Percentiles rank a stretch among this genome's conserved stretches.
Evolutionary conservation across 30 jellyfish, hydroid and myxozoan genomes (phyloP).

Genomic region (Mastigias papua): DNA sequence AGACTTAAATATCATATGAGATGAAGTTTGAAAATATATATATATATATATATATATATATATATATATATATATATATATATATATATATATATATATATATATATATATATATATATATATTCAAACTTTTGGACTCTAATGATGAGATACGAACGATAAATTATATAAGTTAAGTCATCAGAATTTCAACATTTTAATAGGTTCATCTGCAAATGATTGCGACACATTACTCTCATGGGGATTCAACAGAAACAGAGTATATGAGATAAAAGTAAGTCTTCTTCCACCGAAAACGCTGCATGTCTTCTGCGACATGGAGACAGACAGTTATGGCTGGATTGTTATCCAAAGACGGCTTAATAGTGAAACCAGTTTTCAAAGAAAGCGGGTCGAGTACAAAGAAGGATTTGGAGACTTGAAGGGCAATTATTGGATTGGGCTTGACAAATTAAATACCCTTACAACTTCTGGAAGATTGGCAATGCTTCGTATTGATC

Average conservation of each 20-base stretch:
- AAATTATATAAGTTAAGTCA: too few relatives aligned
- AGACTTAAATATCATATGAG: too few relatives aligned
- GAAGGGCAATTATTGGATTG: conserved; percentile 44
- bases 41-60: too few relatives aligned
- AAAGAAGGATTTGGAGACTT: too few relatives aligned
- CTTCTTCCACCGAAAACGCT: background rate
- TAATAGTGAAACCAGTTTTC: conserved; percentile 15
- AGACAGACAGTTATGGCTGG: conserved; percentile 18
- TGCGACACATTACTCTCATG: background rate
- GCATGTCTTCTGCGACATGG: conserved; percentile 22
- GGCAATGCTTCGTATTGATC: conserved; percentile 5
- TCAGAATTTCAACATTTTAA: too few relatives aligned
- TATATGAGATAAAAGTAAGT: background rate
- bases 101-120: too few relatives aligned
- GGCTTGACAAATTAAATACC: background rate
- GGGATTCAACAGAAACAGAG: background rate
- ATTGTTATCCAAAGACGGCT: conserved; percentile 40
- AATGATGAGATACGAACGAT: too few relatives aligned
- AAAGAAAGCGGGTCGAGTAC: conserved; percentile 27
- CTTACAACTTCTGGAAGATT: background rate
- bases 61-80: too few relatives aligned
- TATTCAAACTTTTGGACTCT: too few relatives aligned
- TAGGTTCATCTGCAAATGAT: background rate
- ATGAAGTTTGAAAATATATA: too few relatives aligned
- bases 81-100: too few relatives aligned